These are phyloP conservation scores for Pseudotriccus pelzelni DNA, from an alignment of 2,797 vertebrate species.

Conservation along the genomic window DNA sequence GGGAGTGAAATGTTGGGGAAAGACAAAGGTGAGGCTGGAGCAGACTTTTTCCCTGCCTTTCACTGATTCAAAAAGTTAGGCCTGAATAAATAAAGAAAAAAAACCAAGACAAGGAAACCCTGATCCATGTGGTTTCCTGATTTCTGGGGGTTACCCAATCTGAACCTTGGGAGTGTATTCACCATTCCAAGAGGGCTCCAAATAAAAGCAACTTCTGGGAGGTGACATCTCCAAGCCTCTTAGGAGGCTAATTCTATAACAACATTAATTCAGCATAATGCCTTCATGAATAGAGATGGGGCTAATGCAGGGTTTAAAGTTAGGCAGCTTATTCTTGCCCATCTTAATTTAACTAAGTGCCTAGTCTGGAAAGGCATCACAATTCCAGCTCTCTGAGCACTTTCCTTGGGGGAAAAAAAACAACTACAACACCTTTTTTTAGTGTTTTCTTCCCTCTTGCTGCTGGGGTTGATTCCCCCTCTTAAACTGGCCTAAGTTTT, in stretches of 20 bases:
- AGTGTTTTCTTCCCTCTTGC: neutral
- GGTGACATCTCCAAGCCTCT: slow-evolving; percentile 60
- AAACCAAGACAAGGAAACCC: too few relatives aligned
- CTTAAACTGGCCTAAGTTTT: neutral
- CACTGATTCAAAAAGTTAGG: neutral
- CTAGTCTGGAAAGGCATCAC: neutral
- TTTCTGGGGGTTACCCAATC: neutral
- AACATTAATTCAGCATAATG: slow-evolving; percentile 59
- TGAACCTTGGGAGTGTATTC: neutral
- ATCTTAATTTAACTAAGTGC: slow-evolving; percentile 56
- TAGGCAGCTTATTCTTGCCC: slow-evolving; percentile 59
- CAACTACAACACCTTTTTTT: accelerated
- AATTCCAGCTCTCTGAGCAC: neutral
- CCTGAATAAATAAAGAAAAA: neutral
- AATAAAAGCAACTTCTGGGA: slow-evolving; percentile 14
- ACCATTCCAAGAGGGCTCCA: neutral
- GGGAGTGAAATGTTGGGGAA: neutral
- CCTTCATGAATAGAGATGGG: slow-evolving; percentile 43
- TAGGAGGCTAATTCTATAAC: slow-evolving; percentile 56
- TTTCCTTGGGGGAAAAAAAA: neutral
- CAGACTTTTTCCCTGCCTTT: neutral
- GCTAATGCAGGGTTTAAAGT: slow-evolving; percentile 48
- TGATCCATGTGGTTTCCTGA: neutral
- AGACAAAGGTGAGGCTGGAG: neutral
- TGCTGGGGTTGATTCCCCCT: neutral